Evolutionary conservation across 2,888 invertebrate genomes (phyloP).

Genomic region (Electrophaes corylata): DNA sequence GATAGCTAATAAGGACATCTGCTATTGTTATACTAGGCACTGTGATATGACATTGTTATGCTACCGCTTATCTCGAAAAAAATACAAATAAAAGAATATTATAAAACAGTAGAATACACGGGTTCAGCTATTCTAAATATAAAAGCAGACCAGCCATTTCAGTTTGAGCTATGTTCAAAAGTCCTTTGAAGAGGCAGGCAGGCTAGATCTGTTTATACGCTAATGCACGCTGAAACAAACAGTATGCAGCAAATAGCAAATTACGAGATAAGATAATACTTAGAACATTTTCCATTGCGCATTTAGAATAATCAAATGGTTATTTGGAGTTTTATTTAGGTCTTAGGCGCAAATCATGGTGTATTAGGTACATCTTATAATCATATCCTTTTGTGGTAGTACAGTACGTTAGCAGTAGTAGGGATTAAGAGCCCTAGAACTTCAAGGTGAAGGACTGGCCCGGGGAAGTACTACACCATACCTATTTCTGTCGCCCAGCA

Average conservation of each 20-base stretch:
- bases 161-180: background rate
- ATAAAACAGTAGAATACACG: background rate
- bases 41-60: background rate
- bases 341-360: no score
- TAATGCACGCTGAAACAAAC: constrained; percentile 26
- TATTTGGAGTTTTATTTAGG: no score
- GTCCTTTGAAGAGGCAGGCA: constrained; percentile 16
- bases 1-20: constrained; percentile 5
- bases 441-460: no score
- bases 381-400: no score
- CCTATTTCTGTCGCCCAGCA: no score
- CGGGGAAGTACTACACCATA: no score
- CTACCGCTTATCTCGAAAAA: background rate
- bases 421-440: no score
- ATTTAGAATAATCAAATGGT: background rate
- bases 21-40: constrained; percentile 1
- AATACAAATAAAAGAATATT: no score
- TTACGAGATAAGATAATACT: constrained; percentile 21
- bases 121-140: background rate
- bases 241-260: constrained; percentile 19
- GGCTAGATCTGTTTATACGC: constrained; percentile 19
- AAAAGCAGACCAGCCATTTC: background rate
- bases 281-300: constrained; percentile 7
- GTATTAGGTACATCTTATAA: no score
- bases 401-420: no score